A percentile compares a stretch with the other conserved stretches of the same genome.
Evolutionary conservation across 2,113 vertebrate genomes (phyloP).

Genomic region (Morone saxatilis): DNA sequence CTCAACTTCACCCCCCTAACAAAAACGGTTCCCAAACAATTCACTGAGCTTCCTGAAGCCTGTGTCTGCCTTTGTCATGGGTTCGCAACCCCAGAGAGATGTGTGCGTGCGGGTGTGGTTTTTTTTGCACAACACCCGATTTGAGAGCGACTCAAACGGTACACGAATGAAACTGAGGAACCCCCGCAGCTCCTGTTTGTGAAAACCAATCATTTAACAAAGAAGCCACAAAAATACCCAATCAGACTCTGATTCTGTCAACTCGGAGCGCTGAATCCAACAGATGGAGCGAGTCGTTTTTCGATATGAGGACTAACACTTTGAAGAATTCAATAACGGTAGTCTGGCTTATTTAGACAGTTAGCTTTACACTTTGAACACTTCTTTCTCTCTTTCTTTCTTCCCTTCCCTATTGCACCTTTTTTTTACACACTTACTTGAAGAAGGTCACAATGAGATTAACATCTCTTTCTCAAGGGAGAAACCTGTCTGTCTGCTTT

Average conservation of each 20-base stretch:
- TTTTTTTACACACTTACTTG: constrained; percentile 17
- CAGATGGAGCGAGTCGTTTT: constrained; percentile 25
- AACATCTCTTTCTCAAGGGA: constrained; percentile 32
- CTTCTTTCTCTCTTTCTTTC: neutral
- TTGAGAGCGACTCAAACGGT: neutral
- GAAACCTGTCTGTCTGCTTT: constrained; percentile 23
- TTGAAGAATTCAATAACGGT: constrained; percentile 60
- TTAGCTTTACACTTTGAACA: constrained; percentile 78
- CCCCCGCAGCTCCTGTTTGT: constrained; percentile 56
- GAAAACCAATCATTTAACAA: constrained; percentile 29
- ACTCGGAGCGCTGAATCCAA: constrained; percentile 24
- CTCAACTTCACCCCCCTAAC: constrained; percentile 66
- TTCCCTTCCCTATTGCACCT: neutral
- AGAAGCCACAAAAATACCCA: constrained; percentile 37
- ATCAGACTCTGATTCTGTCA: constrained; percentile 47
- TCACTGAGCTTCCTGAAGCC: constrained; percentile 76
- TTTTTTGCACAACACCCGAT: constrained; percentile 14
- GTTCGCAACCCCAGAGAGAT: constrained; percentile 54
- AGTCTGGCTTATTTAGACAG: constrained; percentile 71
- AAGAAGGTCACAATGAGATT: constrained; percentile 47
- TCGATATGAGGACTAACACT: constrained; percentile 69
- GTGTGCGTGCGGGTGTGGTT: constrained; percentile 42
- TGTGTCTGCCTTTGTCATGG: constrained; percentile 78
- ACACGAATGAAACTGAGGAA: constrained; percentile 33
- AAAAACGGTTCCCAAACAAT: constrained; percentile 64